Evolutionary conservation across 2,888 invertebrate species (phyloP).

Genomic region (Neoaliturus tenellus): DNA sequence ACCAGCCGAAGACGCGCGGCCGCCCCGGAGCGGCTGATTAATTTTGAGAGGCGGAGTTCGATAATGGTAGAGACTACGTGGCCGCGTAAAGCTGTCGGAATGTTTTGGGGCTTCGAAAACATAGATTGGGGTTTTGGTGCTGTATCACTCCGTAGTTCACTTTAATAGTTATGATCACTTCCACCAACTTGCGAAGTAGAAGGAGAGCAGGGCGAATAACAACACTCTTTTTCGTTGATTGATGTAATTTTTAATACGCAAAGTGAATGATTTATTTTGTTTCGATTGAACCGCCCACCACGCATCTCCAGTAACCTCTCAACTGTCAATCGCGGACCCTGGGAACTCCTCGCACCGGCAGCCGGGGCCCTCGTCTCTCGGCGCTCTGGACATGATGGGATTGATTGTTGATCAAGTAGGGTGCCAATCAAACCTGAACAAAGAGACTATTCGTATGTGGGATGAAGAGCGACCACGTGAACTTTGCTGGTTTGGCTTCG

Average conservation of each 20-base stretch:
- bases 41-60: neutral
- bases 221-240: too few relatives aligned
- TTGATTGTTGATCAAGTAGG: neutral
- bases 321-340: neutral
- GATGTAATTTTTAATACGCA: too few relatives aligned
- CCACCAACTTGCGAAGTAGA: too few relatives aligned
- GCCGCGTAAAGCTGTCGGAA: neutral
- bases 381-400: neutral
- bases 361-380: neutral
- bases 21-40: neutral
- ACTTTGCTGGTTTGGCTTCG: too few relatives aligned
- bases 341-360: neutral
- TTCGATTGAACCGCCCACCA: neutral
- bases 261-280: too few relatives aligned
- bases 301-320: neutral
- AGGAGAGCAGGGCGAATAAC: too few relatives aligned
- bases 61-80: neutral
- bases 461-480: neutral
- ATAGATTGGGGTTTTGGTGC: neutral
- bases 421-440: constrained; percentile 9
- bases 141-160: too few relatives aligned
- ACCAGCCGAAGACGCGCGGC: neutral
- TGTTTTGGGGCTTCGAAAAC: neutral
- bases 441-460: neutral
- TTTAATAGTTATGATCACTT: too few relatives aligned